Base-by-base conservation (phyloP, 2,797 vertebrate genomes). In the Microtus obscurus region DNA sequence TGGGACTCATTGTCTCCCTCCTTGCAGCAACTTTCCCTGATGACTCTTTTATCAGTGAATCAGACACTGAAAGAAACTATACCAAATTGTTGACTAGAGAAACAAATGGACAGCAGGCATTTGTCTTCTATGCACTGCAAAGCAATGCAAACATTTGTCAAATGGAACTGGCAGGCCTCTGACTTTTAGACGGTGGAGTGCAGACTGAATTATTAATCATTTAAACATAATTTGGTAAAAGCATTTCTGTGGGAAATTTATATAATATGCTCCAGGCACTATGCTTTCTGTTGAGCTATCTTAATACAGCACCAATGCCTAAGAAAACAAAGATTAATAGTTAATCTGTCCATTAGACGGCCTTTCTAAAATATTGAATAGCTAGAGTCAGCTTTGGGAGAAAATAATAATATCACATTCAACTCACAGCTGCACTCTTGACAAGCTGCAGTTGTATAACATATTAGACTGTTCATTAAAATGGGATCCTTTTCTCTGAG, bases 281-380 rank as follows among this genome's bases (percentile, higher is more conserved):
- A 77, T 59, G 79, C 93, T 94, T 97, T 97, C 71, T 63, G 11
- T 45, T 59, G 76, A 95, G 65, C 86, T 87, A 92, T 94, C 91
- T 96, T 96, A 95, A 96, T 95, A 95, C 82, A 96, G 34, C 11
- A 61, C 31, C 61, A 92, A 87, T 90, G 71, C 4, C 59, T 96
- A 82, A 79, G 63, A 95, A 96, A 96, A 93, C 92, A 93, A 93
- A 94, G 89, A 97, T 96, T 92, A 97, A 97, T 95, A 97, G 96
- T 97, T 97, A 97, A 97, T 96, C 53, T 90, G 56, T 82, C 96
- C 96, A 97, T 97, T 97, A 97, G 96, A 83, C 11, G 73, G 65
- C 65, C 79, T 93, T 97, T 97, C 86, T 95, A 77, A 97, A 97
- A 96, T 90, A 93, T 1, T 61, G 59, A 97, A 91, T 67, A 90